phyloP scores from a whole-genome alignment of 1,140 invertebrate species.

The Laodelphax striatellus region DNA sequence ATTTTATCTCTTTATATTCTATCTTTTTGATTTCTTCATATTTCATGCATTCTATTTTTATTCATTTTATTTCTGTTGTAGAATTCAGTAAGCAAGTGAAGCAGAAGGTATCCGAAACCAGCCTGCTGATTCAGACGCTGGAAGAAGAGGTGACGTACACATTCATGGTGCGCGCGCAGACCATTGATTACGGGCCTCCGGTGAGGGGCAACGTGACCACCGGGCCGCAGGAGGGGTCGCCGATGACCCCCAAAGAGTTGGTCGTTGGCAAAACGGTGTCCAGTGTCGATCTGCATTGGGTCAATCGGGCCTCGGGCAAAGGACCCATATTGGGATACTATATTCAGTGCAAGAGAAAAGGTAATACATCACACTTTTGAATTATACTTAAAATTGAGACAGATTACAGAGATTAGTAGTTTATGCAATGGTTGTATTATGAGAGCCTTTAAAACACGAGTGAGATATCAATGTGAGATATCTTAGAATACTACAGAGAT shows the following conservation, averaged over 20 bases:
- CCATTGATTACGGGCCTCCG: constrained; percentile 69
- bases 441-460: too few species aligned
- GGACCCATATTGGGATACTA: constrained; percentile 84
- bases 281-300: constrained; percentile 76
- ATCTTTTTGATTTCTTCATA: too few species aligned
- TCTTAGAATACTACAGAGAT: too few species aligned
- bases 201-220: constrained; percentile 75
- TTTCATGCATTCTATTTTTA: too few species aligned
- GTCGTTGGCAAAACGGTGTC: constrained; percentile 64
- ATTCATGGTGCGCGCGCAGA: constrained; percentile 83
- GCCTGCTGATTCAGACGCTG: constrained; percentile 66
- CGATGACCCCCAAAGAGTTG: constrained; percentile 60
- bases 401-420: too few species aligned
- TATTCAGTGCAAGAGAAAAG: constrained; percentile 79
- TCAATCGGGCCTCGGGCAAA: constrained; percentile 71
- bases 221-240: constrained; percentile 87
- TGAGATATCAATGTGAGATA: too few species aligned
- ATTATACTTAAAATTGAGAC: too few species aligned
- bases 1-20: too few species aligned
- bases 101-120: constrained; percentile 75
- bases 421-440: too few species aligned
- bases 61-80: constrained; percentile 29
- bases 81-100: constrained; percentile 88
- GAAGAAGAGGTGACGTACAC: constrained; percentile 87
- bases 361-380: constrained; percentile 39